A percentile compares a stretch with the other conserved stretches of the same genome.
phyloP scores from a whole-genome alignment of 2,888 invertebrate genomes.

The Drosophila kambysellisi region DNA sequence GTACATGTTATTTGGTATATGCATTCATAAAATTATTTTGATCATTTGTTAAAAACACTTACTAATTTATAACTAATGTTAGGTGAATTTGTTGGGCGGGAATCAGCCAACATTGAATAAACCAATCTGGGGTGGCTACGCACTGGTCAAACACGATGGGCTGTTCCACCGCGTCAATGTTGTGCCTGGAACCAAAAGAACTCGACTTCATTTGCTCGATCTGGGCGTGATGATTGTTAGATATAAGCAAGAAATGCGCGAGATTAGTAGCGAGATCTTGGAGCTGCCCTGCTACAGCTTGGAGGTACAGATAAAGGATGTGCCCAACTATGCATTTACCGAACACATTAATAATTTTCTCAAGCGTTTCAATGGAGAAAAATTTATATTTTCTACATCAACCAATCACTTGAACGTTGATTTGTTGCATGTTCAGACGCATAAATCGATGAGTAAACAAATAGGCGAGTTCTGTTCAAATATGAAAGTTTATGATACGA shows the following conservation, averaged over 20 bases:
- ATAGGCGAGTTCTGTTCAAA: constrained; percentile 23
- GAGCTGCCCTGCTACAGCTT: constrained; percentile 31
- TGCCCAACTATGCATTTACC: constrained; percentile 9
- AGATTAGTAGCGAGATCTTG: constrained; percentile 39
- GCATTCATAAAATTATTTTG: neutral
- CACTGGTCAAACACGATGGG: constrained; percentile 27
- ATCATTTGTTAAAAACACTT: neutral
- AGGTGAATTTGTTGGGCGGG: constrained; percentile 38
- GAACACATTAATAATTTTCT: constrained; percentile 9
- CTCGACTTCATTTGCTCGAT: constrained; percentile 36
- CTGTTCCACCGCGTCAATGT: constrained; percentile 31
- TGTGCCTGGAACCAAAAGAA: neutral
- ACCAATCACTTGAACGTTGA: constrained; percentile 20
- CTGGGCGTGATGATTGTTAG: constrained; percentile 17
- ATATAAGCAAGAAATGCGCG: constrained; percentile 14
- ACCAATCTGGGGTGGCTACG: constrained; percentile 1
- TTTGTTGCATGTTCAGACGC: constrained; percentile 11
- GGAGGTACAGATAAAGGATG: constrained; percentile 34
- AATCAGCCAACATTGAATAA: constrained; percentile 13
- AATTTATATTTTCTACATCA: constrained; percentile 2
- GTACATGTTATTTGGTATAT: neutral
- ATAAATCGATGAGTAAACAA: constrained; percentile 28
- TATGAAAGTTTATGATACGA: neutral
- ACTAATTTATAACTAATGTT: neutral
- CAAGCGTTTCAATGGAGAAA: constrained; percentile 24